Evolutionary conservation across 2,888 invertebrate genomes (phyloP), one percentile per base, ranked within the genome.

Genomic region (Athripsodes cinereus): DNA sequence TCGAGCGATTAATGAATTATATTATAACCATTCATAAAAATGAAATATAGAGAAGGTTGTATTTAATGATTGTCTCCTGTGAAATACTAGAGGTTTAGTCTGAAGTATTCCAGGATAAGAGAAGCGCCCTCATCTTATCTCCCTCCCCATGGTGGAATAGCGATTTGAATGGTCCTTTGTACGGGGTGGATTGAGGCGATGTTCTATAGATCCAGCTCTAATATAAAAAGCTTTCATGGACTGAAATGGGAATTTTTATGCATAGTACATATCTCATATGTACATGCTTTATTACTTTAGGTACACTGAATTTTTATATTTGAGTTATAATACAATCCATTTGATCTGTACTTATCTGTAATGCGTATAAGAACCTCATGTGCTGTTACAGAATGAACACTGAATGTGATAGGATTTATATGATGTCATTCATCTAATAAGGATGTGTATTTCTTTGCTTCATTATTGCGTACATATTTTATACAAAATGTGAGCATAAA

Each of bases 171-270:
- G 59, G 61, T 31, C 48, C 40, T 55, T 57, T 31, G 47, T 51
- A 13, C 1, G 44, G 35, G 51, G 13, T 20, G 51, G 22, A 18
- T 40, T 10, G 59, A 22, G 50, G 55, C 49, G 31, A 22, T 40
- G 48, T 48, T 55, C 47, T 59, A 59, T 59, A 55, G 53, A 59
- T 59, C 55, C 53, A 40, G 16, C 22, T 48, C 40, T 48, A 48
- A 54, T 57, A 57, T 57, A 60, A 55, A 56, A 59, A 53, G 59
- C 56, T 56, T 59, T 56, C 54, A 59, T 53, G 51, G 53, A 35
- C 46, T 55, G 44, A 56, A 56, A 59, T 59, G 59, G 49, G 44
- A 59, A 53, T 59, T 55, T 59, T 55, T 55, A 59, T 55, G 55
- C 52, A 52, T 19, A 35, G 55, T 22, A n/a, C n/a, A n/a, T n/a